Percentiles rank a stretch among this genome's conserved stretches.
These are phyloP conservation scores for Diphyllodes magnificus DNA, from an alignment of 2,113 vertebrate genomes.

Conservation along the genomic window DNA sequence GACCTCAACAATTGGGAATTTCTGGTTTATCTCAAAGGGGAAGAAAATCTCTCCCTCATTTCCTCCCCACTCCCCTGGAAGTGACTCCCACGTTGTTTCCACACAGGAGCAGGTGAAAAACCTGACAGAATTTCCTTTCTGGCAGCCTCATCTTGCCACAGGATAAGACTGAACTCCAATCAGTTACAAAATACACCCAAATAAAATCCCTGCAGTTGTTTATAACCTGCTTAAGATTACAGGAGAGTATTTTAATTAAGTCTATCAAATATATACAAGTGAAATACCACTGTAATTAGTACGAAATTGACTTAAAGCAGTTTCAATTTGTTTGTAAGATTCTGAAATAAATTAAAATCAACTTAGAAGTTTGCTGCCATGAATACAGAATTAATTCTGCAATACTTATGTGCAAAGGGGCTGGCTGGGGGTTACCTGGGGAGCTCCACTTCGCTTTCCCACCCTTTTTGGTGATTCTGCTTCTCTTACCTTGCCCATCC, in stretches of 20 bases:
- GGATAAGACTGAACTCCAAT: not conserved
- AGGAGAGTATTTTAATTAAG: not conserved
- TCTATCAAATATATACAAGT: not conserved
- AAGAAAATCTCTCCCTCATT: constrained; percentile 14
- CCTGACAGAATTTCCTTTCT: constrained; percentile 8
- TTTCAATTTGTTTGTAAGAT: not conserved
- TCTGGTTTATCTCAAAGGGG: not conserved
- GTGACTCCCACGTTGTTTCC: not conserved
- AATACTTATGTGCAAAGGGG: not conserved
- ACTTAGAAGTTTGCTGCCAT: not conserved
- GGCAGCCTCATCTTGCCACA: not conserved
- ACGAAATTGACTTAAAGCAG: not conserved
- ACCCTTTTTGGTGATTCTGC: not conserved
- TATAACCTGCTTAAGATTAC: not conserved
- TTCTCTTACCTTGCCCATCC: not conserved
- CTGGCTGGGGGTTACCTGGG: not conserved
- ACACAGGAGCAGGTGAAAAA: constrained; percentile 27
- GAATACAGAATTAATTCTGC: not conserved
- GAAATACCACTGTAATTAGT: not conserved
- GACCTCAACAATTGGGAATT: not conserved
- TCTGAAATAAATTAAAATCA: not conserved
- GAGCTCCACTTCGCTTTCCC: not conserved
- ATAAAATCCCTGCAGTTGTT: not conserved
- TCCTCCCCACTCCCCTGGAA: not conserved
- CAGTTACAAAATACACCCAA: not conserved